Conservation (phyloP, 2,113 vertebrate genomes). For the Tinamus guttatus region DNA sequence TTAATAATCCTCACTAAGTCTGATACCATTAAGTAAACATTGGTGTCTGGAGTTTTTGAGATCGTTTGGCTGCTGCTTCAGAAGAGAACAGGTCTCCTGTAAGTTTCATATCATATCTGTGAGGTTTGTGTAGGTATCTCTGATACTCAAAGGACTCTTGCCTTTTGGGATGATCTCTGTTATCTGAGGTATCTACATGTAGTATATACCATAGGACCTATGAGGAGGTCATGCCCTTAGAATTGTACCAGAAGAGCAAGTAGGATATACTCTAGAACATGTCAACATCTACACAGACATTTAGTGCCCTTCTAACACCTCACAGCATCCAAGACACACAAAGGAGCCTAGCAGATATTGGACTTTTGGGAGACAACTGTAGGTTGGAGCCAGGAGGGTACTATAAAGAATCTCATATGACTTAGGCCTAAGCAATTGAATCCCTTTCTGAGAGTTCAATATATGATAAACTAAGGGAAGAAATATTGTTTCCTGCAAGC, state of each 20-base stretch:
- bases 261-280: neutral
- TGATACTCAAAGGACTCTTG: neutral
- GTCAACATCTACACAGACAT: neutral
- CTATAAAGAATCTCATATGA: neutral
- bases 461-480: neutral
- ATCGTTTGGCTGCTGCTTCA: neutral
- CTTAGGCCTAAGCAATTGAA: neutral
- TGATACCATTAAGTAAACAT: neutral
- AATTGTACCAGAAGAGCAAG: neutral
- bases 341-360: neutral
- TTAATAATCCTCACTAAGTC: neutral
- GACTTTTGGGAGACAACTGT: neutral
- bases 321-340: neutral
- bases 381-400: neutral
- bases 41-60: neutral
- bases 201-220: neutral
- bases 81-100: neutral
- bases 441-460: conserved; percentile 9
- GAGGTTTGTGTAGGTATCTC: too few relatives aligned
- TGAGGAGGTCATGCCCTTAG: neutral
- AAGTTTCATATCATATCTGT: neutral
- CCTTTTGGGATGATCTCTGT: neutral
- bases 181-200: neutral
- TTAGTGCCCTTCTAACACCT: neutral
- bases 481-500: neutral